Conservation (phyloP, 2,113 vertebrate species). For the Sylvilagus bachmani region DNA sequence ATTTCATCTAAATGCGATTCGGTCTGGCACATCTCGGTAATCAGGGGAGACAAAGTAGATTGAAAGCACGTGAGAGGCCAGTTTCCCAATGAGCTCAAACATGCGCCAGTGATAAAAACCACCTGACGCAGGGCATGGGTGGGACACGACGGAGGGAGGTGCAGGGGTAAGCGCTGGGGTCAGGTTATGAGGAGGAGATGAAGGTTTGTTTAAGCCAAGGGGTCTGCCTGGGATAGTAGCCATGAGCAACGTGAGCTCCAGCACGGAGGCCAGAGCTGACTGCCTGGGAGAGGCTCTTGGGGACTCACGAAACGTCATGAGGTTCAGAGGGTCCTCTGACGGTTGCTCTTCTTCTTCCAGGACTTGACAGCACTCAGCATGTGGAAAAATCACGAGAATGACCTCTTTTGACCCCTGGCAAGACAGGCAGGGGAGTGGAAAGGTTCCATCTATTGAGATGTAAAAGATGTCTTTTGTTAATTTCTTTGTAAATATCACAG, state of each 20-base stretch:
- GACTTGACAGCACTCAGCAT: background rate
- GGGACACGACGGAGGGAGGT: background rate
- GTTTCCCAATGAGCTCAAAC: slow-evolving; percentile 37
- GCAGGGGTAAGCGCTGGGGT: background rate
- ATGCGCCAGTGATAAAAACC: slow-evolving; percentile 59
- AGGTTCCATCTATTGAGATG: background rate
- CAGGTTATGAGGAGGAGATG: background rate
- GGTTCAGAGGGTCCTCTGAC: background rate
- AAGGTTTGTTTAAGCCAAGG: background rate
- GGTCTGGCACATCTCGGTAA: slow-evolving; percentile 50
- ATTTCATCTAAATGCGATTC: slow-evolving; percentile 79
- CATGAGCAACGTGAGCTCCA: background rate
- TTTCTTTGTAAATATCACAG: background rate
- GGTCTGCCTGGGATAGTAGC: slow-evolving; percentile 7
- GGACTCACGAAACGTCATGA: slow-evolving; percentile 37
- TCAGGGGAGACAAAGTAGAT: slow-evolving; percentile 56
- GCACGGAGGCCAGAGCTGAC: slow-evolving; percentile 59
- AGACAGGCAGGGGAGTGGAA: background rate
- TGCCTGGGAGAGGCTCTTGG: slow-evolving; percentile 23
- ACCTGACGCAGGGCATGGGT: background rate
- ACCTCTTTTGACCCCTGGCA: background rate
- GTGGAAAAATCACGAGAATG: slow-evolving; percentile 18
- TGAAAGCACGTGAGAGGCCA: slow-evolving; percentile 47
- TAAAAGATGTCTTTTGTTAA: background rate
- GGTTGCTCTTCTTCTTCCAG: slow-evolving; percentile 20